phyloP scores from a whole-genome alignment of 2,113 vertebrate genomes.

The Alosa alosa region DNA sequence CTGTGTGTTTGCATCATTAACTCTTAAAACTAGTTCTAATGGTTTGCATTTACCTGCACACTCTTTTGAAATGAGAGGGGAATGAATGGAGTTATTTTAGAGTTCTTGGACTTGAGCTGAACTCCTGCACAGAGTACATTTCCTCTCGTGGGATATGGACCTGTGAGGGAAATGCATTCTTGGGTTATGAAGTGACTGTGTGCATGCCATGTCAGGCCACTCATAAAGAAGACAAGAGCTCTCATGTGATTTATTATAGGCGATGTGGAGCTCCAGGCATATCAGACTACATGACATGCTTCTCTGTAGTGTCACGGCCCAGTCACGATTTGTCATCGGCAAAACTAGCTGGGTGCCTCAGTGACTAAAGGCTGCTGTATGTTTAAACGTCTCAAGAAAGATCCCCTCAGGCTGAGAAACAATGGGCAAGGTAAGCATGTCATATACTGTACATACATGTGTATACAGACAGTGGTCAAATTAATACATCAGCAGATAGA shows the following conservation, averaged over 20 bases:
- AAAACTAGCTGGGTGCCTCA: neutral
- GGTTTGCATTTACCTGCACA: neutral
- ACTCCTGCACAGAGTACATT: constrained; percentile 11
- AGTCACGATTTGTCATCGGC: neutral
- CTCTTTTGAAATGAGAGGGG: neutral
- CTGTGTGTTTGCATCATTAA: neutral
- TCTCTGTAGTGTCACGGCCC: neutral
- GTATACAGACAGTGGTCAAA: neutral
- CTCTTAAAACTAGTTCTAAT: neutral
- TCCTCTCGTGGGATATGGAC: neutral
- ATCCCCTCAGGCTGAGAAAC: neutral
- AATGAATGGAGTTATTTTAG: neutral
- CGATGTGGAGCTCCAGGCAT: neutral
- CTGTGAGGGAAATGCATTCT: constrained; percentile 13
- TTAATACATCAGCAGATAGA: neutral
- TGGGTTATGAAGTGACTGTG: constrained; percentile 22
- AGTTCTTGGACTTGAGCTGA: neutral
- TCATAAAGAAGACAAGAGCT: neutral
- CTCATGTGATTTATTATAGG: neutral
- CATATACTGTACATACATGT: neutral
- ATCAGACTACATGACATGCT: neutral
- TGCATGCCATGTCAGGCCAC: constrained; percentile 10
- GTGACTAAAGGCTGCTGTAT: neutral
- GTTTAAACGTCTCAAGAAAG: neutral
- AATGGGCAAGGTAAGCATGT: neutral